Base-by-base conservation (phyloP, 1,140 invertebrate genomes). In the Microplitis demolitor region DNA sequence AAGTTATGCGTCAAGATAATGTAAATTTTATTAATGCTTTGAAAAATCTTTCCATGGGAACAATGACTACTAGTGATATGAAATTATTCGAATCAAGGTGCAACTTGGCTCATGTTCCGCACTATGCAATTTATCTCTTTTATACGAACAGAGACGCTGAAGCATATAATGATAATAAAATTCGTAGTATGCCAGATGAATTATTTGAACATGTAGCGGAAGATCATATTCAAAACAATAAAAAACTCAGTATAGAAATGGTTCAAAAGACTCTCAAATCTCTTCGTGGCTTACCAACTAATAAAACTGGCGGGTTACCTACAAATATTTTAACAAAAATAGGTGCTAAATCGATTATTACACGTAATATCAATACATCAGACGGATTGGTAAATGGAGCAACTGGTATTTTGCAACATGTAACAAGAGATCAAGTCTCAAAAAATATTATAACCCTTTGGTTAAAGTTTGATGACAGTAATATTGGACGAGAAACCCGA, bases 1-100 rank as follows among this genome's bases (percentile, higher is more conserved):
- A 75, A 56, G 77, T 79, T 35, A 78, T 79, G 78, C 70, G 78
- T 31, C 76, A 79, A 63, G 61, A 24, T 24, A 24, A 24, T 24
- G 24, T 24, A 24, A 24, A 24, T 24, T 24, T 24, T 2, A 24
- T 24, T 39, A 39, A 39, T 45, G 76, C 76, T 1, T 69, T 76
- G 56, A 76, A 76, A 56, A 74, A 76, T 50, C 45, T 79, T 31
- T 72, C 78, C 33, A 34, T 50, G 51, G 78, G 76, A 31, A 39
- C 14, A n/a, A 72, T 72, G 50, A 72, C 72, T 6, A 54, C 63
- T 37, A 34, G 16, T 4, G 37, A 60, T 56, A 35, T 56, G 1
- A 5, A 58, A 61, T 37, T 71, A 11, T 50, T 74, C 34, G 16
- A 31, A 67, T 71, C 56, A 13, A 24, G 69, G 50, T 45, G 61